phyloP scores from a whole-genome alignment of 2,888 invertebrate species.

The Watsonalla binaria region DNA sequence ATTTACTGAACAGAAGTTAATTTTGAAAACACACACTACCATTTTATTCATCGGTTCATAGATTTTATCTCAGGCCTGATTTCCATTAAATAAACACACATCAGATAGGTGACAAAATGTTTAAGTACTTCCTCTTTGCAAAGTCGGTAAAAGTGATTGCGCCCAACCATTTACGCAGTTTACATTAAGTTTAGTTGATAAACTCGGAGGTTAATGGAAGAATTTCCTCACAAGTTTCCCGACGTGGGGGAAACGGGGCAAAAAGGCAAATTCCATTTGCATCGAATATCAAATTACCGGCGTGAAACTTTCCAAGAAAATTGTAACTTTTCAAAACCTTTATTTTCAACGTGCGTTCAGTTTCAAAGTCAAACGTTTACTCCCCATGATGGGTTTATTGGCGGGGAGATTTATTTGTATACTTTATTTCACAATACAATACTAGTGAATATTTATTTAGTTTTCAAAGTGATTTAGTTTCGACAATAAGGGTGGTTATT shows the following conservation, averaged over 20 bases:
- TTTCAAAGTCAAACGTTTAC: constrained; percentile 1
- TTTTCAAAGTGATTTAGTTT: neutral
- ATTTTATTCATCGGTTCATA: too few species aligned
- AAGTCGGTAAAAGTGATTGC: neutral
- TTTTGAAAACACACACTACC: too few species aligned
- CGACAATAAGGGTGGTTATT: neutral
- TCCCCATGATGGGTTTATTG: neutral
- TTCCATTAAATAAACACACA: too few species aligned
- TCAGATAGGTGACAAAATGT: too few species aligned
- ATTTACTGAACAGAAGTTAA: too few species aligned
- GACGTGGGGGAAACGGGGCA: neutral
- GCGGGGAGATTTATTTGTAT: neutral
- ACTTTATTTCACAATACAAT: neutral
- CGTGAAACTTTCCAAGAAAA: neutral
- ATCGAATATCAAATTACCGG: constrained; percentile 1
- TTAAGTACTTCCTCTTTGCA: neutral
- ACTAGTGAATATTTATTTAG: neutral
- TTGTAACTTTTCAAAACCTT: neutral
- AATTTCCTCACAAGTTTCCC: neutral
- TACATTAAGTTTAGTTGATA: neutral
- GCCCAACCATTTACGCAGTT: neutral
- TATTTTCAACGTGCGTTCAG: neutral
- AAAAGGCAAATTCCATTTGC: constrained; percentile 1
- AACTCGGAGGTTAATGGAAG: neutral
- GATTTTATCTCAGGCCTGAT: too few species aligned